Evolutionary conservation across 2,113 vertebrate genomes (phyloP).

Genomic region (Microcebus lehilahytsara): DNA sequence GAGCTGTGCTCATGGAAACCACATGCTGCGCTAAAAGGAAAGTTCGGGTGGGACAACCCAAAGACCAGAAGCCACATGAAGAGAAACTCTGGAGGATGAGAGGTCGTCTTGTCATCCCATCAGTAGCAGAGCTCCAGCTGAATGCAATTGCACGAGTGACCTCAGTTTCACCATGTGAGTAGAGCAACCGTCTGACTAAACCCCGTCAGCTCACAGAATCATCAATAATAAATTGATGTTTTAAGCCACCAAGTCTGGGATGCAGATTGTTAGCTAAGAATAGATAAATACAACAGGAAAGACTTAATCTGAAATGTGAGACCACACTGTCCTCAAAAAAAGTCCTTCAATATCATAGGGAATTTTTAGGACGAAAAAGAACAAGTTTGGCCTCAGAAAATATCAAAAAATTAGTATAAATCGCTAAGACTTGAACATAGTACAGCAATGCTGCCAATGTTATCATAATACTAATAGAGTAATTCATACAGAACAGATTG

Average conservation of each 20-base stretch:
- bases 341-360: not conserved
- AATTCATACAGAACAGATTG: conserved; percentile 54
- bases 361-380: not conserved
- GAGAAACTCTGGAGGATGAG: not conserved
- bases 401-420: not conserved
- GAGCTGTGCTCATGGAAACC: not conserved
- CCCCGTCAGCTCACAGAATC: not conserved
- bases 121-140: not conserved
- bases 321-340: not conserved
- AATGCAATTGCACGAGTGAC: not conserved
- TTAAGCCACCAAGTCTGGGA: not conserved
- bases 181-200: not conserved
- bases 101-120: not conserved
- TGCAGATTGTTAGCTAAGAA: not conserved
- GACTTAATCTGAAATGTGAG: not conserved
- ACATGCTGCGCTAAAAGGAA: not conserved
- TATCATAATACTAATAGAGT: conserved; percentile 32
- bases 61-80: not conserved
- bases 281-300: not conserved
- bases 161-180: not conserved
- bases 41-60: not conserved
- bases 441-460: conserved; percentile 6
- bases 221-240: not conserved
- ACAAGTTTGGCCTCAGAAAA: not conserved
- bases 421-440: not conserved